Conservation (phyloP, 2,797 vertebrate genomes). For the Echiichthys vipera region DNA sequence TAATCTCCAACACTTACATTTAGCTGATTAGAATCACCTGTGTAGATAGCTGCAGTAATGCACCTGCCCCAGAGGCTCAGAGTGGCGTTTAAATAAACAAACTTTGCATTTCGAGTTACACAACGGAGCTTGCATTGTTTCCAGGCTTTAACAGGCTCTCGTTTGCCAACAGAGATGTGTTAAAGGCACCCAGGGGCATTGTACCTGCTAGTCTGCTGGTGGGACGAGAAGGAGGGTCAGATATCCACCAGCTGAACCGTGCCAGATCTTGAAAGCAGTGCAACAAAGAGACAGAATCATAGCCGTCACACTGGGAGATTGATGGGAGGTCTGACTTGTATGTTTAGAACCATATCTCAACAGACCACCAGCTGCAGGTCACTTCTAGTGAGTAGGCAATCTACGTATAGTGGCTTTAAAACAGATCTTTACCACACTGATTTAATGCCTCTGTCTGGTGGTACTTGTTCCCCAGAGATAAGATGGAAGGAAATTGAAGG, state of each 20-base stretch:
- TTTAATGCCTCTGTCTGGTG: conserved; percentile 59
- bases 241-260: conserved; percentile 56
- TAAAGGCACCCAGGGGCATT: conserved; percentile 66
- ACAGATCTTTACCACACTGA: conserved; percentile 48
- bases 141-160: conserved; percentile 15
- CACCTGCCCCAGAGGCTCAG: conserved; percentile 3
- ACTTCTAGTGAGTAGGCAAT: conserved; percentile 19
- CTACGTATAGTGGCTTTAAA: conserved; percentile 23
- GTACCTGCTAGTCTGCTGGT: conserved; percentile 52
- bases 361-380: conserved; percentile 44
- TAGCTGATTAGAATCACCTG: conserved; percentile 5
- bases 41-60: conserved; percentile 26
- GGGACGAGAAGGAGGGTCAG: conserved; percentile 52
- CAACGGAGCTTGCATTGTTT: conserved; percentile 12
- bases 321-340: conserved; percentile 9
- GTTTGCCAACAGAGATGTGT: conserved; percentile 55
- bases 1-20: neutral
- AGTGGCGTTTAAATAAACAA: conserved; percentile 26
- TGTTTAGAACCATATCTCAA: conserved; percentile 23
- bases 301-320: conserved; percentile 15
- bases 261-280: conserved; percentile 42
- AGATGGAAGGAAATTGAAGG: conserved; percentile 59
- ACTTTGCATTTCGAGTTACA: conserved; percentile 32
- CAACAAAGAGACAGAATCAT: conserved; percentile 21
- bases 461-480: conserved; percentile 54